Base-by-base conservation (phyloP, 2,797 vertebrate genomes). In the Florisuga fusca region DNA sequence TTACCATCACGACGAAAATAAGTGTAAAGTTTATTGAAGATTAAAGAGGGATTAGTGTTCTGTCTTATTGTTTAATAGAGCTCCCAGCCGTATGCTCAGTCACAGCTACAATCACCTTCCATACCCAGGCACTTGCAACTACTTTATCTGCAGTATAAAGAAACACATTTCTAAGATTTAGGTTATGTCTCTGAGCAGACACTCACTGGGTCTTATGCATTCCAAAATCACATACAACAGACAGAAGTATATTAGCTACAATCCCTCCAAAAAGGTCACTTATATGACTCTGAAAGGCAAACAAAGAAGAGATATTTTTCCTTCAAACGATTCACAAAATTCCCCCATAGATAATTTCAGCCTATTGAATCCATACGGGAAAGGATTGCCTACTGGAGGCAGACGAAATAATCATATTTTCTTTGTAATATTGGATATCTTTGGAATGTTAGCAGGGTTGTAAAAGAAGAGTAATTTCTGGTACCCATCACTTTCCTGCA, bases 1-100 rank as follows among this genome's bases (percentile, higher is more conserved):
- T 87, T 95, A 78, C 92, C 58, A 89, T 69, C 82, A 87, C 77
- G 57, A 87, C 84, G 92, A 94, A 97, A 94, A 83, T 78, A 92
- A 88, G 73, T 61, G 72, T 46, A 82, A 90, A 92, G 74, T 73
- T 84, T 62, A 73, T 83, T 55, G 82, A 85, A 90, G 85, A 95
- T 62, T 93, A 93, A 91, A 85, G 48, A 43, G n/a, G 36, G 27
- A 51, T 91, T 94, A 93, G 57, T 45, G 41, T 55, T 53, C 81
- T 78, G 54, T 51, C 7, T 58, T 71, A 88, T 19, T 91, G 93
- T 87, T 95, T 71, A 93, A 31, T 86, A n/a, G 78, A 89, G 63
- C 69, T 87, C 73, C 63, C 53, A 79, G 84, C 82, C 88, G 69
- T 22, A 64, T 55, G 78, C 45, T 89, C 64, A 61, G 69, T 69